These are phyloP conservation scores for Eurytoma adleriae DNA, from an alignment of 2,888 invertebrate species.

Conservation along the genomic window DNA sequence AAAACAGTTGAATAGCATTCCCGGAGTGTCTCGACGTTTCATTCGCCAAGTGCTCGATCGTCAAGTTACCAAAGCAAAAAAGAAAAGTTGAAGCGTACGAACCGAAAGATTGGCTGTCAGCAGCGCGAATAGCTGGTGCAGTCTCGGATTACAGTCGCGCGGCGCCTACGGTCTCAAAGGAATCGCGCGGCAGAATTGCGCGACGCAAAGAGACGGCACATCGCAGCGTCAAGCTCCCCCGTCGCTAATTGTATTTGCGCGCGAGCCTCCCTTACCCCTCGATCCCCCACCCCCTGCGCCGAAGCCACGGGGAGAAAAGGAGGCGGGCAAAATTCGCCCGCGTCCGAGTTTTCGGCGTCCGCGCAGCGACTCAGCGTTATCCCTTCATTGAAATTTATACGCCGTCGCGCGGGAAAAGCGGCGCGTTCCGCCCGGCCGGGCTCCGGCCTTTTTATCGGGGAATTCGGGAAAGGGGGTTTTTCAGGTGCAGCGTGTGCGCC, in stretches of 20 bases:
- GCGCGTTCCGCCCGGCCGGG: background rate
- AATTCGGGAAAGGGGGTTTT: conserved; percentile 14
- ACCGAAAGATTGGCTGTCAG: no score
- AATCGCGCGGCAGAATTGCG: background rate
- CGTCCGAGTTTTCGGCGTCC: background rate
- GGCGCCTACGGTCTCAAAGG: conserved; percentile 1
- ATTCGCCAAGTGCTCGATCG: no score
- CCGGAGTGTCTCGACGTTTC: no score
- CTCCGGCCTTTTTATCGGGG: conserved; percentile 27
- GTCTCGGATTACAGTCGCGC: conserved; percentile 11
- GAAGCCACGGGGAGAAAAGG: conserved; percentile 7
- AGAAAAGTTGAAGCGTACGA: no score
- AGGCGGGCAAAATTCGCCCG: no score
- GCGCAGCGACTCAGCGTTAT: background rate
- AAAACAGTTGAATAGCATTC: no score
- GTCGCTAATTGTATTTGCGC: conserved; percentile 47
- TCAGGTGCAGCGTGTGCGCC: conserved; percentile 31
- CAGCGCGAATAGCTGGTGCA: no score
- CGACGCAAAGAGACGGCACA: background rate
- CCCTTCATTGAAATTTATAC: background rate
- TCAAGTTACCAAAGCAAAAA: no score
- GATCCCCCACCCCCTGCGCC: background rate
- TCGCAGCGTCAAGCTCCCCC: background rate
- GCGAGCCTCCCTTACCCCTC: background rate
- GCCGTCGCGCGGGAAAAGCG: background rate